Evolutionary conservation across 2,797 vertebrate genomes (phyloP).

Genomic region (Acanthurus leucopareius): DNA sequence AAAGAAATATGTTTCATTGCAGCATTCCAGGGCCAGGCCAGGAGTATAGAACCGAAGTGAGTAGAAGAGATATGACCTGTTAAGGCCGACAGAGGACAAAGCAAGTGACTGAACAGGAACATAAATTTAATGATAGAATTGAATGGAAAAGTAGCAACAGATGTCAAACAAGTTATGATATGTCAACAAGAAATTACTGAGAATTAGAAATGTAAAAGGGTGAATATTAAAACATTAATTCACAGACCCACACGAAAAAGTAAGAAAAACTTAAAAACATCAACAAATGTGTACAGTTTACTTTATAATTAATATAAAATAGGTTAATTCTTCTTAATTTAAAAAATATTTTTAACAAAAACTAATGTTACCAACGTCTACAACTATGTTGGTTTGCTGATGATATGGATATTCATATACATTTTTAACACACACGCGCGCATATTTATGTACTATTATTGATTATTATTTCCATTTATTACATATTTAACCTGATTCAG

Average conservation of each 20-base stretch:
- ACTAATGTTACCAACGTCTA: too few species aligned
- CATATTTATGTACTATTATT: too few species aligned
- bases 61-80: slow-evolving; percentile 10
- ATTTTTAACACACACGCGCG: too few species aligned
- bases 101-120: background rate
- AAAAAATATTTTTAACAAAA: too few species aligned
- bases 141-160: background rate
- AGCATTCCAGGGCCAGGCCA: slow-evolving; percentile 61
- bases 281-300: background rate
- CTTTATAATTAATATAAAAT: background rate
- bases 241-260: background rate
- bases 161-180: background rate
- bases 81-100: background rate
- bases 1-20: slow-evolving; percentile 78
- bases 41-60: slow-evolving; percentile 30
- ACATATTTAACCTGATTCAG: too few species aligned
- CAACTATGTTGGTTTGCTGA: too few species aligned
- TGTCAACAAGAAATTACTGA: background rate
- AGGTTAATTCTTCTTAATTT: too few species aligned
- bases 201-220: background rate
- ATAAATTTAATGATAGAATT: background rate
- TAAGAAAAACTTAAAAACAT: background rate
- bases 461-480: too few species aligned
- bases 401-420: too few species aligned
- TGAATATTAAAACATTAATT: background rate